Conservation (phyloP, 2,113 vertebrate species). For the Macaca nemestrina region DNA sequence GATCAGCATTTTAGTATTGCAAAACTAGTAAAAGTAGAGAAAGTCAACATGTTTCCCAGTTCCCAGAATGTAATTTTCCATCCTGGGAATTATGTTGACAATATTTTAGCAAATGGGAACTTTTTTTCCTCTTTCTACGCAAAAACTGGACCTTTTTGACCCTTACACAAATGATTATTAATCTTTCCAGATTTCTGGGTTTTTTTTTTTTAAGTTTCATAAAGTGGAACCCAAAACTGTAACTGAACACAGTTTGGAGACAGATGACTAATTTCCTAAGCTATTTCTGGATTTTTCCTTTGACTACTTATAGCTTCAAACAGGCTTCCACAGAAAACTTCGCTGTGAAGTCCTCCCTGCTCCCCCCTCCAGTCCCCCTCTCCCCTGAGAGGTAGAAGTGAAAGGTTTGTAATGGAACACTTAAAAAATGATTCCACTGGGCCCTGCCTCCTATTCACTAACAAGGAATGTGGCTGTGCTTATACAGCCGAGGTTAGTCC, state of each 20-base stretch:
- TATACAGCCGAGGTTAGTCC: conserved; percentile 65
- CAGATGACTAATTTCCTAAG: conserved; percentile 54
- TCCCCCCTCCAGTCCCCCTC: accelerated
- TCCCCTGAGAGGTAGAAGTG: conserved; percentile 13
- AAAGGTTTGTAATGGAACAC: neutral
- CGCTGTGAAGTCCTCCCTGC: neutral
- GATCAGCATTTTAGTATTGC: neutral
- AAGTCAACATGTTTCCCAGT: neutral
- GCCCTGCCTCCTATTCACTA: neutral
- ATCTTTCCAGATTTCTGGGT: neutral
- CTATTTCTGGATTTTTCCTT: conserved; percentile 58
- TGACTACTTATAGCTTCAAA: neutral
- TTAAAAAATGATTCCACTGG: neutral
- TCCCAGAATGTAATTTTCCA: conserved; percentile 35
- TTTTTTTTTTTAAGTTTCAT: conserved; percentile 4
- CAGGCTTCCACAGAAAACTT: neutral
- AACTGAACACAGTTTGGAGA: conserved; percentile 14
- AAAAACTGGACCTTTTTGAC: conserved; percentile 8
- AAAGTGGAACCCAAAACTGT: neutral
- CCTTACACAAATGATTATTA: neutral
- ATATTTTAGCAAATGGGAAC: conserved; percentile 8
- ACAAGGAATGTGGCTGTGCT: conserved; percentile 53
- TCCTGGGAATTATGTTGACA: neutral
- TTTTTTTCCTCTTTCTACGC: neutral
- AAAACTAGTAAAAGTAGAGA: conserved; percentile 24